These are phyloP conservation scores for Drosophila acutilabella DNA, from an alignment of 2,888 invertebrate species.

Conservation along the genomic window DNA sequence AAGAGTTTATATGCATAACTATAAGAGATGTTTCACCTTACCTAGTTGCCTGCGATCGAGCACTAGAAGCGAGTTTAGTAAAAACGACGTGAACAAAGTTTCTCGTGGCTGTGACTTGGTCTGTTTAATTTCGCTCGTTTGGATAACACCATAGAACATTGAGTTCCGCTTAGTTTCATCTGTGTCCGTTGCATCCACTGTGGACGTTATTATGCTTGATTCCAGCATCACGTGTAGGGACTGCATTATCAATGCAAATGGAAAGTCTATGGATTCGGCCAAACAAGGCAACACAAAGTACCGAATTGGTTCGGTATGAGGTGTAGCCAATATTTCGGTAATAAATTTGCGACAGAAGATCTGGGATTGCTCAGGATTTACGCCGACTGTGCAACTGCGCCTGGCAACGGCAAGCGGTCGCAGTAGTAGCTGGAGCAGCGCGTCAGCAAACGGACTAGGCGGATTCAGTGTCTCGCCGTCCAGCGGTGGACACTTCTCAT, in stretches of 20 bases:
- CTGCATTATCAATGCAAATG: conserved; percentile 86
- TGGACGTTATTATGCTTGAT: conserved; percentile 17
- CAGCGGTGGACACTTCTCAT: conserved; percentile 89
- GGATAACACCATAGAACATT: conserved; percentile 39
- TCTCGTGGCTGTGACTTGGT: conserved; percentile 24
- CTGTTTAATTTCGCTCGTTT: conserved; percentile 17
- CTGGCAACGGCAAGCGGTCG: conserved; percentile 89
- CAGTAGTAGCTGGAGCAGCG: conserved; percentile 91
- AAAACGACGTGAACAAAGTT: conserved; percentile 77
- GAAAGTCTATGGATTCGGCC: conserved; percentile 86
- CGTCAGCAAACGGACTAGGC: conserved; percentile 90
- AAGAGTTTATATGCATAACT: background rate
- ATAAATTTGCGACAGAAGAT: conserved; percentile 86
- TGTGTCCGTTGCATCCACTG: conserved; percentile 54
- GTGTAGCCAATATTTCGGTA: conserved; percentile 88
- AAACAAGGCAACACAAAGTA: conserved; percentile 90
- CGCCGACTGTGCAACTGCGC: conserved; percentile 22
- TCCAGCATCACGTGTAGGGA: conserved; percentile 83
- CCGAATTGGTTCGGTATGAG: conserved; percentile 89
- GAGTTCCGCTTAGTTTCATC: conserved; percentile 48
- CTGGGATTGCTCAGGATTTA: conserved; percentile 54
- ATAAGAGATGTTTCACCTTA: conserved; percentile 32
- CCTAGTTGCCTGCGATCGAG: conserved; percentile 83
- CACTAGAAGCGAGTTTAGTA: conserved; percentile 83
- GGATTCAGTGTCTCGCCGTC: conserved; percentile 89